Evolutionary conservation across 2,113 vertebrate genomes (phyloP), one percentile per base, ranked within the genome.

Genomic region (Rostratula benghalensis): DNA sequence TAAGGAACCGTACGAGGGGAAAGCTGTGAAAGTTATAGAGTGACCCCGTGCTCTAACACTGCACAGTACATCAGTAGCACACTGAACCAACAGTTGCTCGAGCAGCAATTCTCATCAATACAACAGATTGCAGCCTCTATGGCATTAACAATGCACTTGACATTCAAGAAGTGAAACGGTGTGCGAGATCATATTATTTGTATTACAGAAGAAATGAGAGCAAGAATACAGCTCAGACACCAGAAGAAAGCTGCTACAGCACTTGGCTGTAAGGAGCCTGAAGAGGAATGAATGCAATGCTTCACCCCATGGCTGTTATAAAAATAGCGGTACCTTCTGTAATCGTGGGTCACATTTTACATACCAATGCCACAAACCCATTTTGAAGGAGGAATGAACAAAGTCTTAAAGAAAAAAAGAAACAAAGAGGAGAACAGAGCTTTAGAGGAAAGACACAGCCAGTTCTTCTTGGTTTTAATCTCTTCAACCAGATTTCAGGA

Each of bases 391-490:
- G 86, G 70, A 91, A 83, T 1, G 70, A 81, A 93, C 89, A 51
- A 95, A 91, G 84, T 75, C 94, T 71, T 30, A 20, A 45, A 20
- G 64, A 45, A 59, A 61, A 64, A 59, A 63, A 75, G 63, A 14
- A 83, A 95, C 81, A 95, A 95, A 97, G 93, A 6, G 13, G 37
- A 70, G 94, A 89, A 83, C 25, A 54, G 92, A 61, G 85, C 89
- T 75, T 92, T 87, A 59, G 78, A 69, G 80, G 37, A 87, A 46
- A 96, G 94, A 96, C 96, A 97, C 97, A 97, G 96, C 96, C 97
- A 97, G 97, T 96, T 97, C 97, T 93, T 93, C 94, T 96, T 31
- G 95, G 92, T 60, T 93, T 91, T 93, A 93, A 96, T 97, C 96
- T 87, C 97, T 84, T 96, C 92, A 93, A 91, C 48, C 94, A 94